Evolutionary conservation across 1,140 invertebrate genomes (phyloP), one percentile per base, ranked within the genome.

Genomic region (Dendroctonus valens): DNA sequence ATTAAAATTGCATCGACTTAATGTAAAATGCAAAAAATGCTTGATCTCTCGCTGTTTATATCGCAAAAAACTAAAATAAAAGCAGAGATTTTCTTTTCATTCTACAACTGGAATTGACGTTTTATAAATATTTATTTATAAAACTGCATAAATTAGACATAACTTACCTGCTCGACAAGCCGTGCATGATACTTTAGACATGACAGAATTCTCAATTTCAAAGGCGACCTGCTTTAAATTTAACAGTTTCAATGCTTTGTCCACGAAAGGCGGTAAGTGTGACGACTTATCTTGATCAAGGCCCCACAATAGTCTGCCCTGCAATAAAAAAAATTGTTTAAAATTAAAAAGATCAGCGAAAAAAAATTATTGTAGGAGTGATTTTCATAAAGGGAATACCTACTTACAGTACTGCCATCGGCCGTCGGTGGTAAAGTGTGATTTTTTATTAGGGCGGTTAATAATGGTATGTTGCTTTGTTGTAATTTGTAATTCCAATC

Each of bases 121-220:
- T 26, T 26, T 26, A 26, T 26, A 26, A 2, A 2, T 26, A 26
- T 26, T 26, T 26, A 26, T 26, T 26, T 26, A 26, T 26, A 26
- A 26, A 3, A 26, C 26, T 26, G 26, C 26, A 26, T 26, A 26
- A 26, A 46, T 14, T 2, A 46, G 9, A 11, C 9, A 44, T 37
- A 46, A 71, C 75, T 76, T 75, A 85, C 84, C 90, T n/a, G 91
- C 91, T 81, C 92, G 91, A 74, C 93, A 95, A 7, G 92, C 93
- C 0, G 91, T 93, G 72, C 93, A 95, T 0, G 91, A 93, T 2
- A 94, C 91, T 77, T 91, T 93, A 0, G 91, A 93, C 90, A 94
- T 91, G 3, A 94, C 89, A 9, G 91, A 93, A 66, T 92, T 93
- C 79, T 94, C 92, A 15, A 94, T 87, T 81, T 94, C 92, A 70